Percentiles rank a stretch among this genome's conserved stretches.
Evolutionary conservation across 2,888 invertebrate genomes (phyloP).

Genomic region (Caenorhabditis sp.): DNA sequence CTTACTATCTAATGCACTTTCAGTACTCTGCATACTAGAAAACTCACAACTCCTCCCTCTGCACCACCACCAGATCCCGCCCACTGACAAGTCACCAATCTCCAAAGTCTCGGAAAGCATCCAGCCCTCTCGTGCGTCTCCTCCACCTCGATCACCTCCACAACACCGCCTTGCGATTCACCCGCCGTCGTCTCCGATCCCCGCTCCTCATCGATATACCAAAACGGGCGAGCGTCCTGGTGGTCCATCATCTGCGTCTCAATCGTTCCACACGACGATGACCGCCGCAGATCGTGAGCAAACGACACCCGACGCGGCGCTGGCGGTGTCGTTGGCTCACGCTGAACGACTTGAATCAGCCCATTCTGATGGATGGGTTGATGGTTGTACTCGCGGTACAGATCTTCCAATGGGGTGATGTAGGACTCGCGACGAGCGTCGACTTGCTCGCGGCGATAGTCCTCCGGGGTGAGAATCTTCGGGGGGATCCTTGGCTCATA

Average conservation of each 20-base stretch:
- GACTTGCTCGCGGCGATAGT: constrained; percentile 32
- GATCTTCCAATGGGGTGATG: constrained; percentile 40
- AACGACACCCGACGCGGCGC: constrained; percentile 28
- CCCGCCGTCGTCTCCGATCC: constrained; percentile 18
- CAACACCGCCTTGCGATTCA: background rate
- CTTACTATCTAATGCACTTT: too few species aligned
- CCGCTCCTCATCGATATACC: constrained; percentile 47
- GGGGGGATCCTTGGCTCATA: too few species aligned
- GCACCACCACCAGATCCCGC: background rate
- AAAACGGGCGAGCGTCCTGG: constrained; percentile 15
- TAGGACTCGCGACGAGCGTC: constrained; percentile 31
- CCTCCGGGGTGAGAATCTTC: constrained; percentile 51
- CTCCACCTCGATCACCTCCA: constrained; percentile 7
- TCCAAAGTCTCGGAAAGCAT: constrained; percentile 2
- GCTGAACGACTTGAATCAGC: constrained; percentile 28
- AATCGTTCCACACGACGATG: constrained; percentile 42
- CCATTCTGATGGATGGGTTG: constrained; percentile 38
- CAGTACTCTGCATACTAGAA: too few species aligned
- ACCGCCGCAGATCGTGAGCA: constrained; percentile 11
- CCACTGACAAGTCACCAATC: background rate
- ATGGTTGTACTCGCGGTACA: constrained; percentile 46
- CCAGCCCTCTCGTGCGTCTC: constrained; percentile 11
- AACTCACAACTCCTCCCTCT: too few species aligned
- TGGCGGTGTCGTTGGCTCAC: constrained; percentile 14
- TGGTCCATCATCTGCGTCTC: background rate